phyloP scores from a whole-genome alignment of 2,797 vertebrate species.

The Prionace glauca region DNA sequence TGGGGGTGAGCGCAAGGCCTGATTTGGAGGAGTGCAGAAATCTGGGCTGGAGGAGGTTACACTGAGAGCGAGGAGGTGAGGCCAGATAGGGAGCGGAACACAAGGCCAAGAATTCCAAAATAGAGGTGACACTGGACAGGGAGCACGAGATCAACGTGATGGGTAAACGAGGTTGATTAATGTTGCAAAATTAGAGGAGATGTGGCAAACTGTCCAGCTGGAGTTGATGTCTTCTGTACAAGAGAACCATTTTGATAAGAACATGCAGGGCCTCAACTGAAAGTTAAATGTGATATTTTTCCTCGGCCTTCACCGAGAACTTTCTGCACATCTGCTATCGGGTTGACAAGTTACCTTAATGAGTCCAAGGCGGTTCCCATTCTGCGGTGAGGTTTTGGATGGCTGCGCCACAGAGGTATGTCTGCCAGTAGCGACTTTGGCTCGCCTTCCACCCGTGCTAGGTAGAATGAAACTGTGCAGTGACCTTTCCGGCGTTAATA shows the following conservation, averaged over 20 bases:
- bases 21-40: neutral
- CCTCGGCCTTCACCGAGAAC: neutral
- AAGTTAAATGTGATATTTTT: neutral
- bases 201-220: too few relatives aligned
- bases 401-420: rapidly evolving
- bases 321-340: neutral
- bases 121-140: neutral
- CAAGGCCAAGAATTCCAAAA: neutral
- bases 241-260: neutral
- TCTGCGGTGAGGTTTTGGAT: rapidly evolving
- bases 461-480: neutral
- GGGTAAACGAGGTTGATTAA: neutral
- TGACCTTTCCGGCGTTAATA: too few relatives aligned
- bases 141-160: neutral
- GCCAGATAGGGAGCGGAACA: neutral
- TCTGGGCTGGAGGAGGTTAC: neutral
- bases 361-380: neutral
- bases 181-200: neutral
- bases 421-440: neutral
- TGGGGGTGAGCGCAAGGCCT: neutral
- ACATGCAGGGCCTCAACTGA: too few relatives aligned
- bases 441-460: neutral
- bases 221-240: neutral
- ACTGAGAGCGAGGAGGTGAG: neutral
- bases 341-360: neutral